These are phyloP conservation scores for Sibirionetta formosa DNA, from an alignment of 2,797 vertebrate genomes.

Conservation along the genomic window DNA sequence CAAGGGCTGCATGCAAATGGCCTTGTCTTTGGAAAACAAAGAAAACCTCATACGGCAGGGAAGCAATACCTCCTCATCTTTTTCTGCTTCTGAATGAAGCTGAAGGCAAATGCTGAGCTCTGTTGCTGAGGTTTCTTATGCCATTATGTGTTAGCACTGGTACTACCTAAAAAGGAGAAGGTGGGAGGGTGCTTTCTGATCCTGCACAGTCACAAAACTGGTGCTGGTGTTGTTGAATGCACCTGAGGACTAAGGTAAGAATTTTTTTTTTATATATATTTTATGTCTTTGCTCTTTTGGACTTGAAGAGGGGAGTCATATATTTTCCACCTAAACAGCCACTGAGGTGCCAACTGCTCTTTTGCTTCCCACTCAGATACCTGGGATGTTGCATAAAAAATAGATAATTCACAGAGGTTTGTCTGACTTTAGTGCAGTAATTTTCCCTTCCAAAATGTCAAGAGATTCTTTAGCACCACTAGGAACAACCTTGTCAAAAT, in stretches of 20 bases:
- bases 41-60: background rate
- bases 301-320: background rate
- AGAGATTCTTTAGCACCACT: background rate
- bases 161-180: background rate
- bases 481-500: background rate
- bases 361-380: background rate
- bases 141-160: background rate
- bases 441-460: conserved; percentile 37
- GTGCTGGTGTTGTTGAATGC: background rate
- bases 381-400: background rate
- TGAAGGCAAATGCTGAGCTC: background rate
- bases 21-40: background rate
- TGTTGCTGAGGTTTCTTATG: background rate
- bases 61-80: background rate
- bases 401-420: background rate
- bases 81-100: background rate
- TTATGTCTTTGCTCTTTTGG: background rate
- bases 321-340: background rate
- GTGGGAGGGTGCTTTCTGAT: background rate
- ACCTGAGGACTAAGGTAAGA: background rate
- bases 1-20: background rate
- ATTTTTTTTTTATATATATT: background rate
- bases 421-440: background rate
- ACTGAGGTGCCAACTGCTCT: background rate
- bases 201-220: background rate